A percentile compares a stretch with the other conserved stretches of the same genome.
phyloP scores from a whole-genome alignment of 2,797 vertebrate species.

The Channa striata region DNA sequence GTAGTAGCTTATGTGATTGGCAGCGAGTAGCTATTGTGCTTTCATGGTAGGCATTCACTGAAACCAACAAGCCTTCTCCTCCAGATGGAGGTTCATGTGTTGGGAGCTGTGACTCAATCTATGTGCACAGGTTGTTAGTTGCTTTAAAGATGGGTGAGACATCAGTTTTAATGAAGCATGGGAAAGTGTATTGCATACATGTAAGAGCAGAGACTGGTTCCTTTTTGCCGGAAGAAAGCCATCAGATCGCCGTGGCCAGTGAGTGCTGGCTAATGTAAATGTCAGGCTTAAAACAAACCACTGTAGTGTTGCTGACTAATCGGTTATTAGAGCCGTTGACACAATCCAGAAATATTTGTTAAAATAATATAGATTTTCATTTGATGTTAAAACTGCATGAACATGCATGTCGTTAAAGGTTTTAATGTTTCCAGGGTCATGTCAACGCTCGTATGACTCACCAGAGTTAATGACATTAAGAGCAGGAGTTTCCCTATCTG shows the following conservation, averaged over 20 bases:
- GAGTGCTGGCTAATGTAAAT: neutral
- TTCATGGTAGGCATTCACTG: conserved; percentile 29
- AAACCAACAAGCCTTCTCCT: conserved; percentile 47
- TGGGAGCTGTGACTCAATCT: conserved; percentile 54
- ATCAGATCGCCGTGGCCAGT: neutral
- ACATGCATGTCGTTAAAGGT: conserved; percentile 2
- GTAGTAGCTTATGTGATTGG: conserved; percentile 2
- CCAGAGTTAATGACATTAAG: neutral
- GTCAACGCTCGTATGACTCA: neutral
- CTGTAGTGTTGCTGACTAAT: neutral
- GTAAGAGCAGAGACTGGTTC: conserved; percentile 4
- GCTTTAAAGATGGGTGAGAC: conserved; percentile 42
- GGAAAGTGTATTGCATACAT: conserved; percentile 37
- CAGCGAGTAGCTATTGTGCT: conserved; percentile 17
- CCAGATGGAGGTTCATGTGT: conserved; percentile 64
- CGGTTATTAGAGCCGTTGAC: neutral
- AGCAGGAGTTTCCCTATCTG: neutral
- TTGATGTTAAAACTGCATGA: neutral
- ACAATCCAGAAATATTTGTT: neutral
- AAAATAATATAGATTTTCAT: neutral
- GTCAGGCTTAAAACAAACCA: neutral
- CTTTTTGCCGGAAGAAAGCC: neutral
- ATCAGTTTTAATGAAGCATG: conserved; percentile 36
- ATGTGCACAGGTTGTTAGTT: conserved; percentile 55
- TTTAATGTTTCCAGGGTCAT: neutral